Conservation (phyloP, 2,888 invertebrate species). For the Meloe dianella region DNA sequence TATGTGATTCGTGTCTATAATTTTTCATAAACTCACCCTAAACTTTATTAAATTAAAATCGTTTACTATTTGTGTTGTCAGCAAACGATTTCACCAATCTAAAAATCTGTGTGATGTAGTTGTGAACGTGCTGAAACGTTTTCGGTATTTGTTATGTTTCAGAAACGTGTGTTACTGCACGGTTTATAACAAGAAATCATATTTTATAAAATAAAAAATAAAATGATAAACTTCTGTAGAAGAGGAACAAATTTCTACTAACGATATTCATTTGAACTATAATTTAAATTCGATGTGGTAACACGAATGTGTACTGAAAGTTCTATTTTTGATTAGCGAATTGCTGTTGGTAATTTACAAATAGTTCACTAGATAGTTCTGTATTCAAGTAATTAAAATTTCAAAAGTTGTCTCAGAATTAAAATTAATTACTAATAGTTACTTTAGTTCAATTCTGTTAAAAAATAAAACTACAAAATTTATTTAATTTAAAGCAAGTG, state of each 20-base stretch:
- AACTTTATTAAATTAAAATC: slow-evolving; percentile 10
- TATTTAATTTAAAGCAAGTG: background rate
- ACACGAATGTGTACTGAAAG: background rate
- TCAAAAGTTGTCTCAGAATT: slow-evolving; percentile 16
- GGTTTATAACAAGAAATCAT: slow-evolving; percentile 32
- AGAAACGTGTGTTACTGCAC: slow-evolving; percentile 33
- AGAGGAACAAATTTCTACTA: background rate
- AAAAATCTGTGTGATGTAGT: slow-evolving; percentile 22
- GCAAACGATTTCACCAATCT: slow-evolving; percentile 1
- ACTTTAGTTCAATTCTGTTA: background rate
- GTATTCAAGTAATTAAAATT: slow-evolving; percentile 27
- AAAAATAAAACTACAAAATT: background rate
- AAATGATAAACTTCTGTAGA: background rate
- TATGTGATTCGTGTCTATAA: background rate
- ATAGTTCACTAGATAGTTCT: slow-evolving; percentile 18
- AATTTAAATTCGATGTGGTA: background rate
- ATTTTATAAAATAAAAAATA: slow-evolving; percentile 15
- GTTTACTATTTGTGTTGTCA: background rate
- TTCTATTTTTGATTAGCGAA: slow-evolving; percentile 22
- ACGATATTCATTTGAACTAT: slow-evolving; percentile 5
- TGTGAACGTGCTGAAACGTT: slow-evolving; percentile 34
- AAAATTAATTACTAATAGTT: slow-evolving; percentile 18
- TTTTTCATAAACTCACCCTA: slow-evolving; percentile 10
- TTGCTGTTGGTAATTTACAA: slow-evolving; percentile 22
- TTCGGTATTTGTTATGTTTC: slow-evolving; percentile 34